Evolutionary conservation across 2,888 invertebrate species (phyloP).

Genomic region (Cyclophora albipunctata): DNA sequence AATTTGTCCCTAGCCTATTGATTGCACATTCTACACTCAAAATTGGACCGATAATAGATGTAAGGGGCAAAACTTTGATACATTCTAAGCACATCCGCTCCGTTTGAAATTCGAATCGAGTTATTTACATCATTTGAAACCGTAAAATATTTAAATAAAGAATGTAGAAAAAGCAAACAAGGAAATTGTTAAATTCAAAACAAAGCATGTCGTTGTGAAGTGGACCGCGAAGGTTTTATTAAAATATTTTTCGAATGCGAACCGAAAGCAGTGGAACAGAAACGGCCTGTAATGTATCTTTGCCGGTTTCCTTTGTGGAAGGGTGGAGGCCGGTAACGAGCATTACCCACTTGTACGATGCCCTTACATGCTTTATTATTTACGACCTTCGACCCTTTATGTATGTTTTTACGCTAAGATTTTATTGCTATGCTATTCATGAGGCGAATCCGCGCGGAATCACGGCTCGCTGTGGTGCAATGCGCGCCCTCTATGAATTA

Average conservation of each 20-base stretch:
- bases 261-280: conserved; percentile 49
- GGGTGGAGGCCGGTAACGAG: conserved; percentile 62
- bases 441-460: conserved; percentile 54
- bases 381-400: conserved; percentile 68
- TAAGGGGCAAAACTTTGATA: conserved; percentile 40
- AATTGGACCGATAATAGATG: conserved; percentile 60
- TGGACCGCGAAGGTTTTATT: conserved; percentile 41
- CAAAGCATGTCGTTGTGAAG: conserved; percentile 26
- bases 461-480: conserved; percentile 27
- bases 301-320: conserved; percentile 60
- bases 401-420: conserved; percentile 72
- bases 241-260: conserved; percentile 43
- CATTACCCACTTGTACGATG: conserved; percentile 54
- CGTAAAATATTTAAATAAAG: background rate
- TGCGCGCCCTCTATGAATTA: conserved; percentile 6
- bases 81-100: conserved; percentile 25
- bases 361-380: conserved; percentile 70
- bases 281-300: conserved; percentile 65
- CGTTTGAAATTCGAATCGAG: conserved; percentile 3
- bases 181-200: conserved; percentile 14
- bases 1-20: conserved; percentile 56
- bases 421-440: conserved; percentile 69
- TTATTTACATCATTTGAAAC: no score
- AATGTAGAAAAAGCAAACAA: background rate
- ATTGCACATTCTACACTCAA: conserved; percentile 48